Conservation (phyloP, 64 coral and sea anemone genomes). For the Acropora tenuis region DNA sequence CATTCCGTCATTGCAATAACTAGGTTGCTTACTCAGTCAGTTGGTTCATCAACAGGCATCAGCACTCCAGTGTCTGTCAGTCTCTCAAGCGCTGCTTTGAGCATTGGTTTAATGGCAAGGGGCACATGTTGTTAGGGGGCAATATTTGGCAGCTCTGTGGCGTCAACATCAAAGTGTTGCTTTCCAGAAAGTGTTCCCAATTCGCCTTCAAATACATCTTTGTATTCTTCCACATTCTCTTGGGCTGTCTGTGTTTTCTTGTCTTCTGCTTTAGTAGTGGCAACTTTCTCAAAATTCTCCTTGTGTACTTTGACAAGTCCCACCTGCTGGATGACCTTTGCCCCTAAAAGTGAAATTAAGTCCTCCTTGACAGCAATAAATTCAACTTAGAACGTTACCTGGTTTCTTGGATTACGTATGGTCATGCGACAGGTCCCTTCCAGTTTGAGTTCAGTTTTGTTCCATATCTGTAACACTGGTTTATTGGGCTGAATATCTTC, state of each 20-base stretch:
- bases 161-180: constrained; percentile 39
- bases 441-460: constrained; percentile 22
- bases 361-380: no score
- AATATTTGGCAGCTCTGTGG: neutral
- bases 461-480: no score
- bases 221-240: constrained; percentile 33
- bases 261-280: neutral
- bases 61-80: no score
- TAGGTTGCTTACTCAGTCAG: no score
- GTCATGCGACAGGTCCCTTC: constrained; percentile 29
- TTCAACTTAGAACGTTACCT: neutral
- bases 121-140: neutral
- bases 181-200: neutral
- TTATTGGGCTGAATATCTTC: no score
- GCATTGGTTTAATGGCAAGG: neutral
- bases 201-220: constrained; percentile 5
- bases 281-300: no score
- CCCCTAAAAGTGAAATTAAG: no score
- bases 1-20: no score
- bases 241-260: neutral
- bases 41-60: no score
- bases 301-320: no score
- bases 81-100: no score
- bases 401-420: constrained; percentile 52
- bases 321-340: no score